Evolutionary conservation across 92 coral and sea anemone genomes (phyloP), one percentile per base, ranked within the genome.

Genomic region (Desmophyllum pertusum): DNA sequence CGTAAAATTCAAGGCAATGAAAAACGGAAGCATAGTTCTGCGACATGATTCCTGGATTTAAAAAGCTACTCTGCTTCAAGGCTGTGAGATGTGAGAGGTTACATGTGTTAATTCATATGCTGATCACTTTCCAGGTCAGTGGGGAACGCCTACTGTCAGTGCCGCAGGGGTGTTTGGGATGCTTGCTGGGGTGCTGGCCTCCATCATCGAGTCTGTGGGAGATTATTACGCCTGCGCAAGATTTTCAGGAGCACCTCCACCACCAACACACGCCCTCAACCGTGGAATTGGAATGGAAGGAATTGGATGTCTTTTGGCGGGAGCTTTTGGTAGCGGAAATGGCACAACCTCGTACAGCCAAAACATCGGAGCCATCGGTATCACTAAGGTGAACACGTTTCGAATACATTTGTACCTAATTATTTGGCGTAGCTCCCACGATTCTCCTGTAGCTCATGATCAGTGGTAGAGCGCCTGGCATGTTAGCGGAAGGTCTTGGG

Each of bases 281-380:
- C 93, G 98, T 73, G 98, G 98, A 41, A 93, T 95, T 75, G 93
- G 93, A 38, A 85, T 91, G 77, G 98, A 95, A 74, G 98, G 98
- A 1, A 63, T 93, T 18, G 93, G 98, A 19, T 91, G 98, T 68
- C 74, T 95, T 69, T 43, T 95, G 27, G 81, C 97, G 8, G 97
- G 97, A 29, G 86, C 88, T 27, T 91, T 83, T 77, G 98, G 98
- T 19, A 87, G 75, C 46, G 98, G 98, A 41, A 81, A 72, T 53
- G 98, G 95, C 7, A 95, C 97, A 13, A 91, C 97, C 14, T 93
- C 98, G 7, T 95, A 89, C 70, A 95, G 98, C 77, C 86, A 86
- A 62, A 95, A 93, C 66, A 91, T 95, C 70, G 98, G 95, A 46
- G 98, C 98, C 13, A 86, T 95, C 29, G 95, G 94, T 17, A 95